Percentiles rank a stretch among this genome's conserved stretches.
Evolutionary conservation across 2,888 invertebrate species (phyloP).

Genomic region (Apamea epomidion): DNA sequence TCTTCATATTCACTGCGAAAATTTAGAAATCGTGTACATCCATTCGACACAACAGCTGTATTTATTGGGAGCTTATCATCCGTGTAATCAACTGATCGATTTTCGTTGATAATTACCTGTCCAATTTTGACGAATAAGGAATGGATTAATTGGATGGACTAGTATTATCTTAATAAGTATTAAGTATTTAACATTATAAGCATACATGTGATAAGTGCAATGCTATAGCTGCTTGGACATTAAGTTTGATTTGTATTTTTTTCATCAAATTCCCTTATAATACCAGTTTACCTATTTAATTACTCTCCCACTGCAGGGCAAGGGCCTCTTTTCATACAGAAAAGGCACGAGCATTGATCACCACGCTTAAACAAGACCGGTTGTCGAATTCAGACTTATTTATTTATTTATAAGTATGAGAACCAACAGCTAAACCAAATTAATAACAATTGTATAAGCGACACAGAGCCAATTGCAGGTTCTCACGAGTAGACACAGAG

Average conservation of each 20-base stretch:
- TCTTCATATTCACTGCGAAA: slow-evolving; percentile 37
- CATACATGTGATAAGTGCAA: not conserved
- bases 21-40: slow-evolving; percentile 11
- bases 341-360: not conserved
- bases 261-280: not conserved
- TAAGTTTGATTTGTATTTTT: not conserved
- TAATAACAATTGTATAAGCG: too few species aligned
- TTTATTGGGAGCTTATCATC: slow-evolving; percentile 51
- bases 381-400: too few species aligned
- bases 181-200: not conserved
- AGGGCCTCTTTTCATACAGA: not conserved
- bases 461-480: too few species aligned
- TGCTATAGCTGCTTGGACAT: not conserved
- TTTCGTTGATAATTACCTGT: slow-evolving; percentile 8
- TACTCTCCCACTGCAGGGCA: not conserved
- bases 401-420: too few species aligned
- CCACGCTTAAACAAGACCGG: too few species aligned
- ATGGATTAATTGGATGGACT: not conserved
- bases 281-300: not conserved
- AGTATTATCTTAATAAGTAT: slow-evolving; percentile 26
- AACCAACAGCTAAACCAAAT: too few species aligned
- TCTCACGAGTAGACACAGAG: too few species aligned
- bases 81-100: slow-evolving; percentile 9
- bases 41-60: slow-evolving; percentile 12
- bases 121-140: slow-evolving; percentile 15